Base-by-base conservation (phyloP, 1,140 invertebrate genomes). In the Plectus sambesii region DNA sequence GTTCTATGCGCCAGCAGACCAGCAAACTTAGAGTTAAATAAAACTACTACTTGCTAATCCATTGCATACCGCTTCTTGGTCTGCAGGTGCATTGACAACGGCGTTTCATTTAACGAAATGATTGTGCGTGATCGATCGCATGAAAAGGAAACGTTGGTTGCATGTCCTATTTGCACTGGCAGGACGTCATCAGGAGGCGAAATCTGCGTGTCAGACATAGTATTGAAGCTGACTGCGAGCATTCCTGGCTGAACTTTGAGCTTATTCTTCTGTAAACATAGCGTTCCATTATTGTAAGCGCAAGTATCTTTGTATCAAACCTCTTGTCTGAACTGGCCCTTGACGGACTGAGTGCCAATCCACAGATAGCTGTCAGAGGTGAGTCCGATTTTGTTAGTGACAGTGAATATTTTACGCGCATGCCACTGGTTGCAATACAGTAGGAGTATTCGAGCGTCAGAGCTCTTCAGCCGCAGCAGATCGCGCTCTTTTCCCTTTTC, bases 391-490 rank as follows among this genome's bases (percentile, higher is more conserved):
- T 49, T 40, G 30, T 56, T 41, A 5, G 60, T 61, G 19, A 62
- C 42, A 25, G 50, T 20, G 45, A 57, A 39, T 38, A 12, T 37
- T 4, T 37, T 26, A 19, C 38, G 22, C 6, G 5, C n/a, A 47
- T 47, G 5, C 6, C 42, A 5, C 12, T 45, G 8, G 12, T 42
- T 89, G 33, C 83, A 85, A 71, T 93, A 93, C 8, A 96, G 75
- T 2, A 96, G 75, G 79, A 94, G 85, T 1, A 94, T 87, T 5
- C 89, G 76, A 0, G 87, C 87, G 71, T 96, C 88, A 56, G 84
- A 86, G 53, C 84, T 83, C 2, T 85, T 83, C 39, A 94, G 72
- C 59, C 84, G 81, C 15, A 51, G 55, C 22, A 69, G 49, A 26
- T 46, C 26, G 5, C 53, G 23, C 23, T 53, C 38, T 23, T 63